Evolutionary conservation across 2,113 vertebrate species (phyloP), one percentile per base, ranked within the genome.

Genomic region (Bungarus multicinctus): DNA sequence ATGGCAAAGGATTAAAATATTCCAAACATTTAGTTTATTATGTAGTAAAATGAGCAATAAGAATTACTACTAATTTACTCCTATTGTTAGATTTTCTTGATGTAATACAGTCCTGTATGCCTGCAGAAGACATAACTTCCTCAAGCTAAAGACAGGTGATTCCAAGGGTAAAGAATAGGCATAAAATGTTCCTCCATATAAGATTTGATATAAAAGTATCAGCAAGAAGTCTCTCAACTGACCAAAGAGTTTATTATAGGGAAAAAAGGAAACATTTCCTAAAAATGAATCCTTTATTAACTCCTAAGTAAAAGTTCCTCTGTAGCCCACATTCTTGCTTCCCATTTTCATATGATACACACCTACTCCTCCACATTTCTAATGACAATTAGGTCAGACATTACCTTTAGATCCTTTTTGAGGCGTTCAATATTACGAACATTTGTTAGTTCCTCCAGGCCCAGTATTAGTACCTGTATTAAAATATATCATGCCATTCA

Each of bases 341-440:
- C 20, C 89, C 25, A 18, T 22, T 34, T n/a, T 34, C 55, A n/a
- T 87, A 87, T 53, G 7, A 55, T 10, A 22, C 9, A 27, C 1
- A 54, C 6, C 64, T 55, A 85, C 69, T 54, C 1, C 3, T 43
- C 12, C 5, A 47, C 53, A 14, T 4, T 27, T 39, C 54, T 9
- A 52, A 34, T 6, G 43, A 4, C 16, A n/a, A 2, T 47, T 58
- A 0, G 5, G 25, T n/a, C 30, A 85, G 34, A 25, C 2, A 16
- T 97, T 94, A 98, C 97, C 96, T 96, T 96, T 89, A 99, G 91
- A 85, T 99, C 99, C 94, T 98, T 98, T 97, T 99, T 99, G 58
- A 99, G 96, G 87, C 98, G 98, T 97, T 99, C 99, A 20, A 99
- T 97, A 0, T 99, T 99, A 64, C 98, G 98, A 87, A 98, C 95